A percentile compares a stretch with the other conserved stretches of the same genome.
These are phyloP conservation scores for Zingel zingel DNA, from an alignment of 2,113 vertebrate genomes.

Conservation along the genomic window DNA sequence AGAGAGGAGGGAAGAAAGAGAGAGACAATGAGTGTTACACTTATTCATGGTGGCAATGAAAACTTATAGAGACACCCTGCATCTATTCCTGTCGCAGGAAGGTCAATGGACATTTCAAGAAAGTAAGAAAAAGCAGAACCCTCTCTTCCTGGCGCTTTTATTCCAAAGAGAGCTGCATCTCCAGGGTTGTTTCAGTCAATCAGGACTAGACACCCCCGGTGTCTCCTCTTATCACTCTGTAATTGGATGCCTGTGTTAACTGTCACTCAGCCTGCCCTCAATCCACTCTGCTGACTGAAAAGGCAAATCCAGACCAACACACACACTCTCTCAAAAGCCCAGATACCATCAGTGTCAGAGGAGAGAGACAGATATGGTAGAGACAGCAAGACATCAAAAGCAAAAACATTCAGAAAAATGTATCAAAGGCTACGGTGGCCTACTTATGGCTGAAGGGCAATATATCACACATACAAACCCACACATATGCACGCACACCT, in stretches of 20 bases:
- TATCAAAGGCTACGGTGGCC: conserved; percentile 29
- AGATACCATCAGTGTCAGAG: conserved; percentile 47
- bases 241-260: conserved; percentile 15
- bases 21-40: neutral
- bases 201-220: neutral
- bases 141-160: neutral
- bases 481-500: conserved; percentile 22
- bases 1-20: neutral
- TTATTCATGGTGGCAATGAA: neutral
- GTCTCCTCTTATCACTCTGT: conserved; percentile 15
- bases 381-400: conserved; percentile 48
- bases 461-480: neutral
- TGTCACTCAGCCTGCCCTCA: conserved; percentile 19
- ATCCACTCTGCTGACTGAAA: conserved; percentile 17
- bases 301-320: neutral
- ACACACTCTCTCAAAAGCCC: conserved; percentile 18
- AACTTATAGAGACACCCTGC: neutral
- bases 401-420: conserved; percentile 14
- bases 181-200: neutral
- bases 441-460: conserved; percentile 35
- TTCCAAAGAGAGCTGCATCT: neutral
- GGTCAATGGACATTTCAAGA: conserved; percentile 1
- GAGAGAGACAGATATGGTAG: conserved; percentile 17
- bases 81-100: neutral
- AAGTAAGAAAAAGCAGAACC: neutral